Base-by-base conservation (phyloP, 1,140 invertebrate species). In the Trichoplusia ni region DNA sequence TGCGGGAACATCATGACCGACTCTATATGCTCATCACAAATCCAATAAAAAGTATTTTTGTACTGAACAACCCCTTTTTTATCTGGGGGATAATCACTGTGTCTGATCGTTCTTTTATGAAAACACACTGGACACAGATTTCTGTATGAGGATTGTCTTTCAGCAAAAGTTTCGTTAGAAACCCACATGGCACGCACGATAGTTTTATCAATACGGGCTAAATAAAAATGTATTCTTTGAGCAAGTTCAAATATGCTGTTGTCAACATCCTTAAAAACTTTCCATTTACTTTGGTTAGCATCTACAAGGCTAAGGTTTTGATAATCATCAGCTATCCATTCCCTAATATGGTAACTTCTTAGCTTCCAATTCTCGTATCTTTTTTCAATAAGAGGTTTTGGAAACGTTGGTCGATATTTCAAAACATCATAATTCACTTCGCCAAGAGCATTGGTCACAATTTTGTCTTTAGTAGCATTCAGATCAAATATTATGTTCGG, bases 121-220 rank as follows among this genome's bases (percentile, higher is more conserved):
- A 92, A 73, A 79, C 93, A 94, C 35, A 89, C 60, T 0, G 93
- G 92, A 70, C 93, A 94, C 58, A 91, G 87, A 54, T 90, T 82
- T 75, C 91, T 86, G 67, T 83, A 93, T 13, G 21, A 13, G 18
- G 92, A 92, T 73, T 91, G 88, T 56, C 87, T 81, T 19, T 82
- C 67, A 49, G 84, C 54, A 67, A 93, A 93, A 64, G 90, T 90
- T 56, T 90, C 80, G 23, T 91, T 90, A 0, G 92, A 91, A 16
- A 92, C 87, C 63, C 83, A 81, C 81, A 92, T 82, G 3, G 73
- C 72, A 9, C 69, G 71, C 3, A 91, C 91, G 11, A 86, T 72
- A 54, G 82, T 84, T 2, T 81, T 78, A 37, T 86, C 73, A 27
- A 78, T 77, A 60, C 87, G 79, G 13, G 47, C 54, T 56, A 91